Base-by-base conservation (phyloP, 2,888 invertebrate species). In the Hypomecis punctinalis region DNA sequence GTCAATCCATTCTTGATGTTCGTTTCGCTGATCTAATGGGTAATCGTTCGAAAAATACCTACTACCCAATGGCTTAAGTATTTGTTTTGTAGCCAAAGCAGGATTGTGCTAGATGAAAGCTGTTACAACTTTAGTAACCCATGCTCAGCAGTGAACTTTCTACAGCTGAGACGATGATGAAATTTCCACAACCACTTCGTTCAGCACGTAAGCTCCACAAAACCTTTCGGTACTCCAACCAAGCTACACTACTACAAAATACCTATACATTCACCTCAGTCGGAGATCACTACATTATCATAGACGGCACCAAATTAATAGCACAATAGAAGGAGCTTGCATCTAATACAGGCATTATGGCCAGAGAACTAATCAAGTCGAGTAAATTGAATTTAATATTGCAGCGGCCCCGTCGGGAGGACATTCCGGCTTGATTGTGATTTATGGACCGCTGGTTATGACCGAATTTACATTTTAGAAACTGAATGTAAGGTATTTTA, bases 351-450 rank as follows among this genome's bases (percentile, higher is more conserved):
- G 75, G 73, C 76, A 84, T 87, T 85, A 85, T 83, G 78, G 72
- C 76, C 79, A 76, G 80, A 78, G 82, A 88, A 86, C 86, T 88
- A 89, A 89, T 89, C 88, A 88, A 88, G 84, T 76, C 81, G 77
- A 80, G 83, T 86, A 85, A 89, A 89, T 89, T 89, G 88, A 88
- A 89, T 89, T 88, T 87, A 88, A 89, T 89, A 87, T 89, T 88
- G 85, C 85, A 84, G 81, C 82, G 80, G 70, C 78, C 61, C 72
- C 77, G 62, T 68, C 60, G 77, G 71, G 74, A 70, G 64, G 74
- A 78, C 75, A 73, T 67, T 71, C 68, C 70, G 65, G 62, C 71
- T 72, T 76, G 76, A 80, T 80, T 76, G 76, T 78, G 78, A 80
- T 79, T 80, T 78, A 80, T 80, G 63, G 64, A 53, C 43, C 43